Evolutionary conservation across 2,797 vertebrate genomes (phyloP).

Genomic region (Dryobates pubescens): DNA sequence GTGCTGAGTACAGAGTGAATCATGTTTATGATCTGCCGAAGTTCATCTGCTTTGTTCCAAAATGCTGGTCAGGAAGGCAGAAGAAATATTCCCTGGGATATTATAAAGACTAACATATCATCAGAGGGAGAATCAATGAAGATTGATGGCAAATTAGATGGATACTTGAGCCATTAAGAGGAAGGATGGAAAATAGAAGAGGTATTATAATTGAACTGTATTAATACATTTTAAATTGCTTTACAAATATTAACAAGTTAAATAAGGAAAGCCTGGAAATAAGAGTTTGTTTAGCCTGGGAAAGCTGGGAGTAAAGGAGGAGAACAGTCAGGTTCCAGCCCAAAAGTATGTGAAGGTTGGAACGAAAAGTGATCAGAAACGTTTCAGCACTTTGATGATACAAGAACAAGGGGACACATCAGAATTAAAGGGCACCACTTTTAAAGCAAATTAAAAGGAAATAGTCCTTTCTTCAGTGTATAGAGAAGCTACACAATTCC

Average conservation of each 20-base stretch:
- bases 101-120: slow-evolving; percentile 55
- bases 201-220: slow-evolving; percentile 43
- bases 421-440: slow-evolving; percentile 63
- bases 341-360: slow-evolving; percentile 46
- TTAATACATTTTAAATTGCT: slow-evolving; percentile 65
- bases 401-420: slow-evolving; percentile 46
- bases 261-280: slow-evolving; percentile 38
- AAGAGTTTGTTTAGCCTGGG: slow-evolving; percentile 28
- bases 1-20: not conserved
- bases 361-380: slow-evolving; percentile 49
- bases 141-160: slow-evolving; percentile 66
- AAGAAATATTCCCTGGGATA: slow-evolving; percentile 38
- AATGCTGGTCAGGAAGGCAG: slow-evolving; percentile 57
- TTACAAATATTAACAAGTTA: slow-evolving; percentile 64
- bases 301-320: not conserved
- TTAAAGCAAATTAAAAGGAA: slow-evolving; percentile 64
- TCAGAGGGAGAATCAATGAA: slow-evolving; percentile 61
- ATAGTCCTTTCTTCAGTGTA: slow-evolving; percentile 24
- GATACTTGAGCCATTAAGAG: slow-evolving; percentile 60
- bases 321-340: not conserved
- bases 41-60: slow-evolving; percentile 48
- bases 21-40: not conserved
- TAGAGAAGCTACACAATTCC: slow-evolving; percentile 50
- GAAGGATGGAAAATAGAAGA: slow-evolving; percentile 47
- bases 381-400: slow-evolving; percentile 45